phyloP scores from a whole-genome alignment of 2,113 vertebrate genomes.

The Pteruthius melanotis region DNA sequence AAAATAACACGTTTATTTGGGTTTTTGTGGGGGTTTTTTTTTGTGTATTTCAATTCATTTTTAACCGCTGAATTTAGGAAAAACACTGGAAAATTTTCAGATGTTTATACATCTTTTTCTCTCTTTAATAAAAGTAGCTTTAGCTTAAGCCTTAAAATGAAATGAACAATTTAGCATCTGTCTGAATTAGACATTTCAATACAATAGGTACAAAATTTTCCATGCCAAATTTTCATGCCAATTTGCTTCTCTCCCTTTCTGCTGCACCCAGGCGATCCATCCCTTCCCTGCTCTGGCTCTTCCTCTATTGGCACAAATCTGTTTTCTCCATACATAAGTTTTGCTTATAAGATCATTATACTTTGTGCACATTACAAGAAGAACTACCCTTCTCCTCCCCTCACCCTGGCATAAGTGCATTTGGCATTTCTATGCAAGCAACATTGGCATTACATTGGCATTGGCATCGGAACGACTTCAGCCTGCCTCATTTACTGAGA shows the following conservation, averaged over 20 bases:
- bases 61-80: neutral
- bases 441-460: fast-evolving
- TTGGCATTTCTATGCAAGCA: neutral
- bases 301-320: neutral
- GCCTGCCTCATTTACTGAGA: neutral
- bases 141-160: neutral
- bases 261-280: neutral
- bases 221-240: neutral
- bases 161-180: neutral
- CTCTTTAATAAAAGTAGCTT: neutral
- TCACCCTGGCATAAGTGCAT: neutral
- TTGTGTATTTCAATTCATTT: neutral
- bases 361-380: neutral
- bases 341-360: fast-evolving
- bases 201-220: neutral
- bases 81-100: neutral
- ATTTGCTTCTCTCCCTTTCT: neutral
- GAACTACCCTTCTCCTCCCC: neutral
- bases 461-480: neutral
- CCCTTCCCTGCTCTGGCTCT: neutral
- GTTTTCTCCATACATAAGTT: fast-evolving
- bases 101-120: neutral
- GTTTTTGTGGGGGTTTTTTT: neutral
- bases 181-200: neutral
- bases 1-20: neutral